These are phyloP conservation scores for Platycercus adscitus DNA, from an alignment of 2,113 vertebrate species.

Conservation along the genomic window DNA sequence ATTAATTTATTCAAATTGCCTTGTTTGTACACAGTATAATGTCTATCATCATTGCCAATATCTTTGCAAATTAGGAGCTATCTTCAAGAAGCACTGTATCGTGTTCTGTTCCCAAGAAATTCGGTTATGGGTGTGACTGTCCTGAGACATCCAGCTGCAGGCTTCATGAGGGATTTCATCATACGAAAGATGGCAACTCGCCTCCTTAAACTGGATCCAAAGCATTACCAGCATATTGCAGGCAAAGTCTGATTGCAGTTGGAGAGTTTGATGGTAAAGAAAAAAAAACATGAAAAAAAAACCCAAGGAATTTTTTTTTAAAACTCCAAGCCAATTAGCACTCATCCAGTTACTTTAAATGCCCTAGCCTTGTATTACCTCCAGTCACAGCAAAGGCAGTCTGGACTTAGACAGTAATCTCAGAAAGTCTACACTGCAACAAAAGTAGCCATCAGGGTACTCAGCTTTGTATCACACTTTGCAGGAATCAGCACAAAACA, in stretches of 20 bases:
- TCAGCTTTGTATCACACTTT: background rate
- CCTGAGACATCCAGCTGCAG: background rate
- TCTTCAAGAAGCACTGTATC: background rate
- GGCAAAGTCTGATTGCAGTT: background rate
- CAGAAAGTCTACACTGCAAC: background rate
- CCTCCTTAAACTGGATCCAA: background rate
- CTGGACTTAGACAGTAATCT: background rate
- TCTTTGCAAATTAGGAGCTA: background rate
- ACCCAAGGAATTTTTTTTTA: background rate
- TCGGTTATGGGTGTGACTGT: background rate
- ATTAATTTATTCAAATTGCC: background rate
- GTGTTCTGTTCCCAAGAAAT: background rate
- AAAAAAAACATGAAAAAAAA: background rate
- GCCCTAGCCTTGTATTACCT: background rate
- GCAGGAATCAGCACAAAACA: background rate
- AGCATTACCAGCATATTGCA: background rate
- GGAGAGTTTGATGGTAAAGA: background rate
- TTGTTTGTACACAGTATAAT: background rate
- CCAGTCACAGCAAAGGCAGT: background rate
- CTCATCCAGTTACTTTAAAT: background rate
- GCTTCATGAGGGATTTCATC: background rate
- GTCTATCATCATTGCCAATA: background rate
- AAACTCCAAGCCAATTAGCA: background rate
- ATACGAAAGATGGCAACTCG: background rate
- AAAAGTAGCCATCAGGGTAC: background rate